Evolutionary conservation across 2,888 invertebrate species (phyloP).

Genomic region (Chalcis sispes): DNA sequence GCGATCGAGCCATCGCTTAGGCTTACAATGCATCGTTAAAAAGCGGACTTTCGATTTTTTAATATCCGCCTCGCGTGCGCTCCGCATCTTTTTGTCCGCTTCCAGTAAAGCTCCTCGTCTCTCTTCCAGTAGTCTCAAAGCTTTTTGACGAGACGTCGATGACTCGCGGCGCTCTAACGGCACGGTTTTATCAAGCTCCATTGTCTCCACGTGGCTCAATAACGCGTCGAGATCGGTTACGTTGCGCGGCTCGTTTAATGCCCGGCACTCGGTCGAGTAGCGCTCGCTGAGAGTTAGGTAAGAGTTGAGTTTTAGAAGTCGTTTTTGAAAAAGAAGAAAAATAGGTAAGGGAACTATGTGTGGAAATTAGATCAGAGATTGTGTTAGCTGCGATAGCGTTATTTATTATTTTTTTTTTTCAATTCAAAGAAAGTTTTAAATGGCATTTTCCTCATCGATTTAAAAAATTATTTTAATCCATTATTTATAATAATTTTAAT

Average conservation of each 20-base stretch:
- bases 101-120: background rate
- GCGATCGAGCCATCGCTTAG: conserved; percentile 86
- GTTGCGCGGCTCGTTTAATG: conserved; percentile 28
- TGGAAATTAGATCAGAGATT: background rate
- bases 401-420: too few relatives aligned
- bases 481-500: too few relatives aligned
- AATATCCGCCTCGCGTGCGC: conserved; percentile 15
- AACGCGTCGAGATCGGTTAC: conserved; percentile 40
- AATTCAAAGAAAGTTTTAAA: too few relatives aligned
- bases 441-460: too few relatives aligned
- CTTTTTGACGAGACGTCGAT: background rate
- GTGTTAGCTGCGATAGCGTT: too few relatives aligned
- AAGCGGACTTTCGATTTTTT: conserved; percentile 72
- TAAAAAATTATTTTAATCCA: too few relatives aligned
- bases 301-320: too few relatives aligned
- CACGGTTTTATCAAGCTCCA: conserved; percentile 13
- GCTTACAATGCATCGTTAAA: conserved; percentile 80
- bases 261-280: conserved; percentile 14
- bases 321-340: background rate
- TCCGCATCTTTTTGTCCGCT: background rate
- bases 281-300: conserved; percentile 37
- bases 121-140: conserved; percentile 2
- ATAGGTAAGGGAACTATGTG: background rate
- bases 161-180: background rate
- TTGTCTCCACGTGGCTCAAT: conserved; percentile 28